A percentile compares a stretch with the other conserved stretches of the same genome.
Evolutionary conservation across 1,140 invertebrate species (phyloP).

Genomic region (Augochlora pura): DNA sequence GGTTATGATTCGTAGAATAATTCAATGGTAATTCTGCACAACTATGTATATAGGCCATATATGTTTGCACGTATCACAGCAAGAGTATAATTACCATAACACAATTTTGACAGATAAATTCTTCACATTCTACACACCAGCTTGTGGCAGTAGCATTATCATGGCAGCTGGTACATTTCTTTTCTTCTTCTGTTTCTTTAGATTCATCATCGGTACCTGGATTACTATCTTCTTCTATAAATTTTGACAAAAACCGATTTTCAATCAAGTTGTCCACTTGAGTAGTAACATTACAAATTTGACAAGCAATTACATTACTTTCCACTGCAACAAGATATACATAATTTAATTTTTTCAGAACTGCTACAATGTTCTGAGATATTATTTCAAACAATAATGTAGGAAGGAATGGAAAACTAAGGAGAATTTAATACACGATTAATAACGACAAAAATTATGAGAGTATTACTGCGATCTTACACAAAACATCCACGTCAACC

Average conservation of each 20-base stretch:
- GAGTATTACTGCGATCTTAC: conserved; percentile 52
- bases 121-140: conserved; percentile 93
- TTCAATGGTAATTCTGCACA: too few species aligned
- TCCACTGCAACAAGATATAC: conserved; percentile 63
- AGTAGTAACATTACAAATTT: conserved; percentile 74
- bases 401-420: too few species aligned
- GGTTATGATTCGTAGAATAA: too few species aligned
- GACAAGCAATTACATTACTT: conserved; percentile 70
- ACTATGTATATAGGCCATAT: not conserved
- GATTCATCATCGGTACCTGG: conserved; percentile 74
- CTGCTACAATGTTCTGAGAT: too few species aligned
- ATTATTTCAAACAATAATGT: too few species aligned
- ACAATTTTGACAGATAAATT: conserved; percentile 95
- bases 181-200: conserved; percentile 80
- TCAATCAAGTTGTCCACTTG: conserved; percentile 75
- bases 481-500: conserved; percentile 71
- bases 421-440: not conserved
- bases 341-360: not conserved
- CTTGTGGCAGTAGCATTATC: conserved; percentile 90
- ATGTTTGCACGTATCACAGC: not conserved
- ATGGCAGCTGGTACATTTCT: conserved; percentile 91
- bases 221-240: conserved; percentile 78
- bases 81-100: conserved; percentile 79
- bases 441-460: not conserved
- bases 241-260: conserved; percentile 74